Conservation (phyloP, 2,888 invertebrate genomes). For the Serrognathus titanus region DNA sequence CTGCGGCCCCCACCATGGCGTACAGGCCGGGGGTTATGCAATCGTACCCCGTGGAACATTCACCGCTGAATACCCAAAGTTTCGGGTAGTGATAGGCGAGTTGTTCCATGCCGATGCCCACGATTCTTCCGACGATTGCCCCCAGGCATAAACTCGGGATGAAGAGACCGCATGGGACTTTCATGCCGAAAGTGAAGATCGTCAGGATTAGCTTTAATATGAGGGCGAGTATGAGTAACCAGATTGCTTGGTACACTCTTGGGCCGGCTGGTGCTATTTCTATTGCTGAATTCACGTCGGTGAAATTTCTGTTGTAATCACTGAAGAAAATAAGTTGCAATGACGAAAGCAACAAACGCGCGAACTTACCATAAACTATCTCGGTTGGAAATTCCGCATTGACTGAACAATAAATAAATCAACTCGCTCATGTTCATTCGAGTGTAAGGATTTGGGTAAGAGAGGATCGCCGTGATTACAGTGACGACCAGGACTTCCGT, state of each 20-base stretch:
- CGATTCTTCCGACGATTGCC: constrained; percentile 92
- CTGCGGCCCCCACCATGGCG: constrained; percentile 99
- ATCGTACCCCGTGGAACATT: constrained; percentile 85
- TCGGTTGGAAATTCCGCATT: constrained; percentile 88
- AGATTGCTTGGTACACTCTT: constrained; percentile 83
- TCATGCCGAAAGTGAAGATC: constrained; percentile 98
- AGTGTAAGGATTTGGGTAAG: constrained; percentile 96
- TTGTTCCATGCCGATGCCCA: constrained; percentile 96
- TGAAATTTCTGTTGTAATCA: constrained; percentile 88
- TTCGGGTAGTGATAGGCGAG: constrained; percentile 83
- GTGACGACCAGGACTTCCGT: constrained; percentile 93
- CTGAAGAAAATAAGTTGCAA: constrained; percentile 53
- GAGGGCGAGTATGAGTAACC: constrained; percentile 84
- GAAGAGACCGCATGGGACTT: constrained; percentile 94
- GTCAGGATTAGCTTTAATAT: constrained; percentile 88
- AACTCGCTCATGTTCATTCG: constrained; percentile 95
- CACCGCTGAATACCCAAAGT: constrained; percentile 85
- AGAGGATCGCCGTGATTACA: constrained; percentile 85
- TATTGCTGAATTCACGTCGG: constrained; percentile 73
- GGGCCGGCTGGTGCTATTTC: constrained; percentile 82
- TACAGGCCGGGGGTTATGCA: constrained; percentile 98
- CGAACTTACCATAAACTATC: constrained; percentile 76
- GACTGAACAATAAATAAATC: constrained; percentile 90
- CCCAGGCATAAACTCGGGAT: constrained; percentile 95
- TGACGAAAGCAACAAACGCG: not conserved